A percentile compares a stretch with the other conserved stretches of the same genome.
phyloP scores from a whole-genome alignment of 2,113 vertebrate genomes.

The Dolichallabes microphthalmus region DNA sequence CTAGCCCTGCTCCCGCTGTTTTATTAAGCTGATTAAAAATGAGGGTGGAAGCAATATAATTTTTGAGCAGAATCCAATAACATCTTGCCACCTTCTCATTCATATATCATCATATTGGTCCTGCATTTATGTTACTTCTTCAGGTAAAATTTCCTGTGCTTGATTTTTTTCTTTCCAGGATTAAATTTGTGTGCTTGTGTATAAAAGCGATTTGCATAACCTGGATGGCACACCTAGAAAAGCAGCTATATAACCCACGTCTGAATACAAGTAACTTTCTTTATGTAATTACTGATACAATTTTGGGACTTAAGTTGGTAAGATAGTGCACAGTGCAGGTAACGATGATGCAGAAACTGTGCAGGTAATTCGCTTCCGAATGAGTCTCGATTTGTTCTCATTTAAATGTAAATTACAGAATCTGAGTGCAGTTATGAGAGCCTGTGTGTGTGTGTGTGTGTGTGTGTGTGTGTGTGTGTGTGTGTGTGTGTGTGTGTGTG shows the following conservation, averaged over 20 bases:
- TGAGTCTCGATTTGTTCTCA: constrained; percentile 41
- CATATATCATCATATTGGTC: background rate
- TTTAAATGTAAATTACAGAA: constrained; percentile 57
- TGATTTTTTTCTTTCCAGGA: background rate
- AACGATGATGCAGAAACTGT: constrained; percentile 14
- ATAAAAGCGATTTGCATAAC: background rate
- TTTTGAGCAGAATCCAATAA: background rate
- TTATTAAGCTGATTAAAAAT: background rate
- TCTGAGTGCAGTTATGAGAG: constrained; percentile 24
- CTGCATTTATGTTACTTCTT: background rate
- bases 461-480: constrained; percentile 25
- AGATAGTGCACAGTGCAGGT: background rate
- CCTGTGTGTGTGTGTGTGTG: constrained; percentile 9
- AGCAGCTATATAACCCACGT: background rate
- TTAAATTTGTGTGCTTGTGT: background rate
- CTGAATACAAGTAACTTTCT: background rate
- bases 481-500: constrained; percentile 9
- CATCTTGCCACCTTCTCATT: background rate
- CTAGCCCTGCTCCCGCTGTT: background rate
- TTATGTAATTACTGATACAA: background rate
- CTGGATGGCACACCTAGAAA: background rate
- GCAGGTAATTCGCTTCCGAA: constrained; percentile 14
- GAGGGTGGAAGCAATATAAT: background rate
- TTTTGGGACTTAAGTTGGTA: background rate
- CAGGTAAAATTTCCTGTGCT: background rate